Conservation (phyloP, 2,888 invertebrate species). For the Stenodema calcarata region DNA sequence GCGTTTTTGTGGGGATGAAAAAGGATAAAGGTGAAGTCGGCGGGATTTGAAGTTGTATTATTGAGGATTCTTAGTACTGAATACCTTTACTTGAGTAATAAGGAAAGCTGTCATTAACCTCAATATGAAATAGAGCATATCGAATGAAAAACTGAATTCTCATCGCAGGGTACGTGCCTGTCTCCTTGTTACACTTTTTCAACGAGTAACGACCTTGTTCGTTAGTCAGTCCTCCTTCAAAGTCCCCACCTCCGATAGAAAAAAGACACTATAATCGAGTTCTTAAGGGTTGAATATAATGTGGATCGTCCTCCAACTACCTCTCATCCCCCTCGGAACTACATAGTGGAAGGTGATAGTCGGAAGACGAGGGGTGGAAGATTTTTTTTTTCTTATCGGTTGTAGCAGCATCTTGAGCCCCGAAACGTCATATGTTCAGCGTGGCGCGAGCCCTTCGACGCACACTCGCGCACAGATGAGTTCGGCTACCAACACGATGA, state of each 20-base stretch:
- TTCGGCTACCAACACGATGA: background rate
- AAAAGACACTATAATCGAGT: background rate
- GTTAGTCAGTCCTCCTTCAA: background rate
- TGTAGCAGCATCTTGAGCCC: slow-evolving; percentile 36
- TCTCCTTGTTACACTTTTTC: background rate
- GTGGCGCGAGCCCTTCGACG: slow-evolving; percentile 31
- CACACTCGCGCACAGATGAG: slow-evolving; percentile 18
- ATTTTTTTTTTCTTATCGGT: slow-evolving; percentile 4
- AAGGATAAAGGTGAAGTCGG: too few relatives aligned
- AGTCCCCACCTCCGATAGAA: background rate
- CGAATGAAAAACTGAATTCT: background rate
- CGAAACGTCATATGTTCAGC: slow-evolving; percentile 35
- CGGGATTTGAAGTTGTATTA: too few relatives aligned
- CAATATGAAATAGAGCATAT: background rate
- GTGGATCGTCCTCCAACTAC: slow-evolving; percentile 1
- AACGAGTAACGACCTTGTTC: slow-evolving; percentile 17
- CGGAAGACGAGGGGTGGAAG: background rate
- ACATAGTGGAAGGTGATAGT: background rate
- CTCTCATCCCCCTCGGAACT: background rate
- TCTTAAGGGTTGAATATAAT: slow-evolving; percentile 15
- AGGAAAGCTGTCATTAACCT: background rate
- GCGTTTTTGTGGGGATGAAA: too few relatives aligned
- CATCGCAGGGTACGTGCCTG: background rate
- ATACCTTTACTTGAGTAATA: background rate
- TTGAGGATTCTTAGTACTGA: too few relatives aligned